Conservation (phyloP, 2,113 vertebrate genomes). For the Eptatretus burgeri region DNA sequence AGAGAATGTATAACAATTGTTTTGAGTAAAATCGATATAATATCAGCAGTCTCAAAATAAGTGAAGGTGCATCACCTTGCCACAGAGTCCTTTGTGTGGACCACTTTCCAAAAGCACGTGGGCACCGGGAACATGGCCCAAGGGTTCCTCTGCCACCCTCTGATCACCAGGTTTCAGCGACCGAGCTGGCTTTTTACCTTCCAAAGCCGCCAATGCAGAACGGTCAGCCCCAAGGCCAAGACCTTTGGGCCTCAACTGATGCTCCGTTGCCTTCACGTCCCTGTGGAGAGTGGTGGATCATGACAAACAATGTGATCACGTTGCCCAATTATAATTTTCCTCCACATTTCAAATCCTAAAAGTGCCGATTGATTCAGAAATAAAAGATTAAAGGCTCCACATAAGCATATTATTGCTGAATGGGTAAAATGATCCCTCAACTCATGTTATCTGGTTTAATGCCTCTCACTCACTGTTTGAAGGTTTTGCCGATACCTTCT, state of each 20-base stretch:
- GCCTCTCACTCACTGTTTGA: slow-evolving; percentile 32
- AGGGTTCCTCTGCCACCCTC: slow-evolving; percentile 18
- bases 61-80: slow-evolving; percentile 23
- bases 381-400: too few species aligned
- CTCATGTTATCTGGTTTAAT: too few species aligned
- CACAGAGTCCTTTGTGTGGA: slow-evolving; percentile 39
- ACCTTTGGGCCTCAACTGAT: slow-evolving; percentile 35
- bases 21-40: too few species aligned
- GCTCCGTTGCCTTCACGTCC: slow-evolving; percentile 35
- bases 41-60: background rate
- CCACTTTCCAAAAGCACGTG: slow-evolving; percentile 28
- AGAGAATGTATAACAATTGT: too few species aligned
- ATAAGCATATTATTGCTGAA: too few species aligned
- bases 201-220: slow-evolving; percentile 22
- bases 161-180: slow-evolving; percentile 28
- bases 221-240: slow-evolving; percentile 49
- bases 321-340: too few species aligned
- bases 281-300: slow-evolving; percentile 14
- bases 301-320: background rate
- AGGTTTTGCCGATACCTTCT: slow-evolving; percentile 45
- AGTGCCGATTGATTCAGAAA: too few species aligned
- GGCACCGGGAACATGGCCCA: slow-evolving; percentile 28
- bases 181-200: slow-evolving; percentile 15
- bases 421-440: too few species aligned
- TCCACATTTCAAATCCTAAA: too few species aligned